Evolutionary conservation across 2,113 vertebrate genomes (phyloP).

Genomic region (Uropsilus gracilis): DNA sequence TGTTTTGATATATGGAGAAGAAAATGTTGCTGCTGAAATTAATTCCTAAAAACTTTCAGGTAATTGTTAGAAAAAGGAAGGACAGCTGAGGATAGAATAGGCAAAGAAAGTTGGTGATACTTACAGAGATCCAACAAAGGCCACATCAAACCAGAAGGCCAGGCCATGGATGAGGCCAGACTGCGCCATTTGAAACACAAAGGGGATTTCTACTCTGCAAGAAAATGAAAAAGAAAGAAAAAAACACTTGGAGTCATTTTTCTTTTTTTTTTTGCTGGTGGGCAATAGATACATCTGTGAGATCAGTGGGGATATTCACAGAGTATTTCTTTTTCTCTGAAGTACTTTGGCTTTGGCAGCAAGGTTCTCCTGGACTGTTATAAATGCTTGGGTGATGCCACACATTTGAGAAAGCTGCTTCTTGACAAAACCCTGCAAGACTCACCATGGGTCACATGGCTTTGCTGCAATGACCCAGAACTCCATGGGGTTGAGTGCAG

Average conservation of each 20-base stretch:
- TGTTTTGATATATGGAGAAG: neutral
- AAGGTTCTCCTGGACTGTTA: neutral
- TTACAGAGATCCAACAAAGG: constrained; percentile 89
- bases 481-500: neutral
- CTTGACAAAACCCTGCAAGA: neutral
- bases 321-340: neutral
- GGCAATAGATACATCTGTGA: neutral
- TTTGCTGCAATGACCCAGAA: neutral
- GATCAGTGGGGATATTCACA: neutral
- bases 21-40: neutral
- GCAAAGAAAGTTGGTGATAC: neutral
- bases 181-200: constrained; percentile 87
- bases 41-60: neutral
- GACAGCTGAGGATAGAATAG: fast-evolving
- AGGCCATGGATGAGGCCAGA: constrained; percentile 90
- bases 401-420: neutral
- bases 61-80: neutral
- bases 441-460: neutral
- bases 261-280: neutral
- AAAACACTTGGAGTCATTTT: neutral
- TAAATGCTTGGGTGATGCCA: neutral
- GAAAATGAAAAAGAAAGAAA: constrained; percentile 50
- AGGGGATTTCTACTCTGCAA: constrained; percentile 89
- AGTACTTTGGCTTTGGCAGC: neutral
- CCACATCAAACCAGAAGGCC: constrained; percentile 90